These are phyloP conservation scores for Machimus atricapillus DNA, from an alignment of 2,888 invertebrate genomes.

Conservation along the genomic window DNA sequence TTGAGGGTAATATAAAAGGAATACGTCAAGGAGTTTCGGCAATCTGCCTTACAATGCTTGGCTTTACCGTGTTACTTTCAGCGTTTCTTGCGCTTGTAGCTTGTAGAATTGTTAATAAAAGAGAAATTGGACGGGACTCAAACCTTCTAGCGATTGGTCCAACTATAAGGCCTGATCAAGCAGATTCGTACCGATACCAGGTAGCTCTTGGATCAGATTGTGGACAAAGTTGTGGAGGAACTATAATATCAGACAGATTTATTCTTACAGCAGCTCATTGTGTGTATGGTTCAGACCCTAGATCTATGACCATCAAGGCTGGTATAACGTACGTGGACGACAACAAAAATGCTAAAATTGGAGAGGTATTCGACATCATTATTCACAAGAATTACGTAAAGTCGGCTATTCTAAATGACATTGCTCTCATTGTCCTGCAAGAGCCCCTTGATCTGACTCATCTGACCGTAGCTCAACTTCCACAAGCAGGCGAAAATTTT, in stretches of 20 bases:
- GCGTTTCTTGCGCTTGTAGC: not conserved
- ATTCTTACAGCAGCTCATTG: slow-evolving; percentile 23
- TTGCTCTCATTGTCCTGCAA: not conserved
- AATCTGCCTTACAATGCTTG: not conserved
- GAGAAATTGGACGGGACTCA: not conserved
- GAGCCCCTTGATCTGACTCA: not conserved
- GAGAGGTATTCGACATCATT: not conserved
- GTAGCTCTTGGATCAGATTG: not conserved
- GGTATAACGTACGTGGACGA: not conserved
- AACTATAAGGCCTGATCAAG: not conserved
- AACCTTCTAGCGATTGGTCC: not conserved
- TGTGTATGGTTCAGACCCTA: not conserved
- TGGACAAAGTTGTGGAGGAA: slow-evolving; percentile 22
- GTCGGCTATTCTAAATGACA: not conserved
- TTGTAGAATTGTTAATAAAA: not conserved
- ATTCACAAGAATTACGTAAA: not conserved
- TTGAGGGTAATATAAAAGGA: not conserved
- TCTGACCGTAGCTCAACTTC: not conserved
- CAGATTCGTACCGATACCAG: not conserved
- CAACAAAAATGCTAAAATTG: not conserved
- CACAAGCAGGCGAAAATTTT: not conserved
- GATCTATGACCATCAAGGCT: not conserved
- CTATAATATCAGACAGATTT: not conserved
- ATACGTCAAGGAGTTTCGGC: not conserved
- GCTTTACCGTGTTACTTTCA: not conserved